A percentile compares a stretch with the other conserved stretches of the same genome.
Evolutionary conservation across 1,140 invertebrate genomes (phyloP).

Genomic region (Ganaspis sp.): DNA sequence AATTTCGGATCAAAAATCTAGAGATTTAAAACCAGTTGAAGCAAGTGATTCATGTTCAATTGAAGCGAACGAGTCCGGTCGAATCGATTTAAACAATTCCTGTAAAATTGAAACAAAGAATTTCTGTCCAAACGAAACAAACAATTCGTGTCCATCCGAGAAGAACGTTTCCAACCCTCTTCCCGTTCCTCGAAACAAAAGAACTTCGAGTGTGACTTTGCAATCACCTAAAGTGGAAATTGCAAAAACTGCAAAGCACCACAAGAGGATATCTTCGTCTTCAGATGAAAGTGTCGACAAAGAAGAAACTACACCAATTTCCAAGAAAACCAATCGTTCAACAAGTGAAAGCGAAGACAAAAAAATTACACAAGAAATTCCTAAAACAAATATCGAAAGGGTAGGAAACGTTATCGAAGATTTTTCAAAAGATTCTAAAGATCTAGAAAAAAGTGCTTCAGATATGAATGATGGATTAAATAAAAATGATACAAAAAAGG

Average conservation of each 20-base stretch:
- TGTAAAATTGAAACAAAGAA: conserved; percentile 35
- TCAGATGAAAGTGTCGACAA: conserved; percentile 28
- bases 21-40: background rate
- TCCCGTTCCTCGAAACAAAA: conserved; percentile 10
- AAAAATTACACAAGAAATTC: conserved; percentile 10
- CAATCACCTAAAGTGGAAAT: conserved; percentile 39
- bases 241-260: conserved; percentile 43
- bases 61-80: no score
- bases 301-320: background rate
- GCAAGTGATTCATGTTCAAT: no score
- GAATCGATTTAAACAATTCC: conserved; percentile 29
- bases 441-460: no score
- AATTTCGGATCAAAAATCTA: background rate
- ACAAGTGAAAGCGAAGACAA: conserved; percentile 31
- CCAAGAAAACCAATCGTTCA: conserved; percentile 31
- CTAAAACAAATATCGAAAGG: background rate
- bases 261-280: conserved; percentile 25
- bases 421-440: no score
- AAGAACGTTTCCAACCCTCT: conserved; percentile 3
- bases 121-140: no score
- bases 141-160: conserved; percentile 42
- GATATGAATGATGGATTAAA: no score
- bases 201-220: conserved; percentile 24
- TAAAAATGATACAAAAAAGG: no score
- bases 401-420: no score